phyloP scores from a whole-genome alignment of 35 echinoderm and acorn worm genomes.

The Ophiothrix spiculata region DNA sequence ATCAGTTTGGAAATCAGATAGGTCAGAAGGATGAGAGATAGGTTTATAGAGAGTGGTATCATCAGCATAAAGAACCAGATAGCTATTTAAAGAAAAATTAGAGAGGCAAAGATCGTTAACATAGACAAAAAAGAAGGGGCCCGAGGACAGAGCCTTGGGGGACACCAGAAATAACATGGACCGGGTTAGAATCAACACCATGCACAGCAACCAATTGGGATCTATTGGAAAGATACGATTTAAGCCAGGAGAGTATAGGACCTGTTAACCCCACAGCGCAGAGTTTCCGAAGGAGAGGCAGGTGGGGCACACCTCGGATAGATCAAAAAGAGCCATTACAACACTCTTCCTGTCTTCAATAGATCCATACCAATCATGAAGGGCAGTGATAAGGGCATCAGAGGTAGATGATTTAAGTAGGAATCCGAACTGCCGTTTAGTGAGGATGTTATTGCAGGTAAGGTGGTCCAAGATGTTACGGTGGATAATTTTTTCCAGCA shows the following conservation, averaged over 20 bases:
- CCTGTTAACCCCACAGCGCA: not conserved
- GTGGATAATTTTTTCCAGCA: not conserved
- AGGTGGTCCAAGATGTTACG: not conserved
- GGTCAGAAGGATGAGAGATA: no score
- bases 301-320: not conserved
- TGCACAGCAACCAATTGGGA: not conserved
- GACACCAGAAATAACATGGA: not conserved
- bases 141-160: slow-evolving; percentile 1
- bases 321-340: not conserved
- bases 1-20: no score
- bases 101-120: not conserved
- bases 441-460: not conserved
- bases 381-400: not conserved
- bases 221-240: not conserved
- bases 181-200: not conserved
- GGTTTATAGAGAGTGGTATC: not conserved
- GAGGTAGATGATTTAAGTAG: not conserved
- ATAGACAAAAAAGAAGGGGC: not conserved
- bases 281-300: not conserved
- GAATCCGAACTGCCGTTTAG: not conserved
- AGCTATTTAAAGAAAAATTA: not conserved
- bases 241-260: not conserved
- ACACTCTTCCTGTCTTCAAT: not conserved
- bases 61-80: no score
- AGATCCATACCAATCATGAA: not conserved